Conservation (phyloP, 2,888 invertebrate genomes). For the Nomada goodeniana region DNA sequence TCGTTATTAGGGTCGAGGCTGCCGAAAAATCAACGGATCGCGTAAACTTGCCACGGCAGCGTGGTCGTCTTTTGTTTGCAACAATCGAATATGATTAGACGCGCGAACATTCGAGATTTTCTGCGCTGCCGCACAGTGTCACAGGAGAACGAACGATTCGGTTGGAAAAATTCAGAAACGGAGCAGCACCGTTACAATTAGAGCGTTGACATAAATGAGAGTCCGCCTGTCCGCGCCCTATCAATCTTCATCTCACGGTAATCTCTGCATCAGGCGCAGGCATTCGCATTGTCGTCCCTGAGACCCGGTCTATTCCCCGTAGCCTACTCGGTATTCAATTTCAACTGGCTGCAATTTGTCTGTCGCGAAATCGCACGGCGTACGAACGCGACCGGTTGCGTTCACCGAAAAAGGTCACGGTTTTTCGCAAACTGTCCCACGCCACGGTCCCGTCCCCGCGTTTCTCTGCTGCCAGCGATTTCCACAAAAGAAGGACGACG, state of each 20-base stretch:
- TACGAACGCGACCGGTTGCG: conserved; percentile 19
- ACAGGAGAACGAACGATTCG: too few relatives aligned
- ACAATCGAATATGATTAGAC: too few relatives aligned
- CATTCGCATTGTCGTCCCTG: conserved; percentile 30
- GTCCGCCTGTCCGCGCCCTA: conserved; percentile 2
- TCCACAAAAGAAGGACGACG: conserved; percentile 67
- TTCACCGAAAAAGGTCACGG: conserved; percentile 57
- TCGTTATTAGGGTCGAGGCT: conserved; percentile 10
- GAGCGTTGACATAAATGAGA: conserved; percentile 8
- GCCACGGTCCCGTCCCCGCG: conserved; percentile 2
- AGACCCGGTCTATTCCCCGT: conserved; percentile 11
- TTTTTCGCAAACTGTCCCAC: conserved; percentile 46
- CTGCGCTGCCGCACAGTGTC: too few relatives aligned
- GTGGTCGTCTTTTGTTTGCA: too few relatives aligned
- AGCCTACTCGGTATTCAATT: conserved; percentile 49
- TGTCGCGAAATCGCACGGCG: conserved; percentile 37
- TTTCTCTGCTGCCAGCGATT: conserved; percentile 58
- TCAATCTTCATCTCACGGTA: conserved; percentile 1
- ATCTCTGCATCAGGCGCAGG: neutral
- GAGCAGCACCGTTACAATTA: neutral
- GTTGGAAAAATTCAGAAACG: neutral
- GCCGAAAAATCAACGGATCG: neutral
- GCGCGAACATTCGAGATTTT: too few relatives aligned
- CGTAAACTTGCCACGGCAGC: too few relatives aligned
- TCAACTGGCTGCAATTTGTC: conserved; percentile 47